Conservation (phyloP, 2,888 invertebrate species). For the Trilocha varians region DNA sequence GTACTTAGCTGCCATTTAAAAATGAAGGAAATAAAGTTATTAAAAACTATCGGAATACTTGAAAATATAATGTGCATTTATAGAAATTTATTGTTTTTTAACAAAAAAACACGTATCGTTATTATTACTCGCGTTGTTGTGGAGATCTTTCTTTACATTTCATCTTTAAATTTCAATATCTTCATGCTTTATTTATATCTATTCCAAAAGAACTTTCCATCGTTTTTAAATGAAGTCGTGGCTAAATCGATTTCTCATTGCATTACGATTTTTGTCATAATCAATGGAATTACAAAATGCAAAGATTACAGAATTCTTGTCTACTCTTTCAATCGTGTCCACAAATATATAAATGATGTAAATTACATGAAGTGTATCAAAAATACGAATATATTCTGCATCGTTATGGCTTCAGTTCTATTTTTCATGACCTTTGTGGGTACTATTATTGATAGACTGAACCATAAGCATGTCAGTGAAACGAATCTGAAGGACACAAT, state of each 20-base stretch:
- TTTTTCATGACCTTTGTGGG: not conserved
- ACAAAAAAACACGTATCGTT: not conserved
- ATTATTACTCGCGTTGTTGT: not conserved
- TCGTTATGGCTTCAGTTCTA: not conserved
- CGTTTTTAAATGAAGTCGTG: too few relatives aligned
- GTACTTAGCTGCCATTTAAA: too few relatives aligned
- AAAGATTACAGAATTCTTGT: not conserved
- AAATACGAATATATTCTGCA: not conserved
- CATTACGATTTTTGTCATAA: too few relatives aligned
- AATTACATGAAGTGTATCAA: not conserved
- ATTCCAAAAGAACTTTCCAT: too few relatives aligned
- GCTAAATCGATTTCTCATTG: too few relatives aligned
- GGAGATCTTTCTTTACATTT: not conserved
- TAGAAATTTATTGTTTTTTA: not conserved
- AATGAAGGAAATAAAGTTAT: slow-evolving; percentile 2
- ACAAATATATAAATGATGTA: not conserved
- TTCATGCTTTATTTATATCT: not conserved
- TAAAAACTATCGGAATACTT: not conserved
- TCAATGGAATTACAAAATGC: too few relatives aligned
- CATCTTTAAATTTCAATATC: not conserved
- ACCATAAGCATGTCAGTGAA: not conserved
- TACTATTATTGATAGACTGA: not conserved
- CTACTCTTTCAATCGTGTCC: not conserved
- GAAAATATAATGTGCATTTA: slow-evolving; percentile 4
- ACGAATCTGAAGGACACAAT: not conserved